Evolutionary conservation across 2,113 vertebrate species (phyloP).

Genomic region (Cottus gobio): DNA sequence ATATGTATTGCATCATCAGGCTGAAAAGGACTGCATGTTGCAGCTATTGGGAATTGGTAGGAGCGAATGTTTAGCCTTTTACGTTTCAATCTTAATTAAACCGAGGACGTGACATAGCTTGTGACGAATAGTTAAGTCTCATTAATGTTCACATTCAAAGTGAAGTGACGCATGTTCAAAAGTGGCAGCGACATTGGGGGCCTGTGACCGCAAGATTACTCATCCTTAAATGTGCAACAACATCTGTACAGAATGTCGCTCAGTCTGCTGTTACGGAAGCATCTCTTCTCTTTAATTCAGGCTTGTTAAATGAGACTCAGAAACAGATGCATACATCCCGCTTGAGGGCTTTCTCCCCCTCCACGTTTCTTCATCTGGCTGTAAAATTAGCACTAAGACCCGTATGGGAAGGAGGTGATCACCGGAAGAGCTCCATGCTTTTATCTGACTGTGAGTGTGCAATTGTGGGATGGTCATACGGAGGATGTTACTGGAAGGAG

Average conservation of each 20-base stretch:
- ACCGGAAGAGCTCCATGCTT: conserved; percentile 12
- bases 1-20: conserved; percentile 27
- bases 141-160: conserved; percentile 21
- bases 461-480: conserved; percentile 25
- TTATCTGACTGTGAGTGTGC: conserved; percentile 23
- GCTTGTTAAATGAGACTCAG: conserved; percentile 11
- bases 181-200: neutral
- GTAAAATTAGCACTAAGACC: conserved; percentile 10
- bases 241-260: conserved; percentile 16
- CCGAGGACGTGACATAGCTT: conserved; percentile 4
- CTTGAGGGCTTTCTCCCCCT: neutral
- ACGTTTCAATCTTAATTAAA: conserved; percentile 7
- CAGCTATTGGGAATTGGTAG: neutral
- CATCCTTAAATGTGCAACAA: neutral
- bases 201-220: neutral
- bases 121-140: neutral
- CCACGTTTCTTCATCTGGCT: neutral
- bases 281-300: neutral
- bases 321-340: conserved; percentile 19
- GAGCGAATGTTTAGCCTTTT: neutral
- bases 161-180: neutral
- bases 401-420: neutral
- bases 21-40: neutral
- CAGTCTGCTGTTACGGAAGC: neutral
- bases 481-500: conserved; percentile 29